Conservation (phyloP, 2,113 vertebrate species). For the Marcusenius ussheri region DNA sequence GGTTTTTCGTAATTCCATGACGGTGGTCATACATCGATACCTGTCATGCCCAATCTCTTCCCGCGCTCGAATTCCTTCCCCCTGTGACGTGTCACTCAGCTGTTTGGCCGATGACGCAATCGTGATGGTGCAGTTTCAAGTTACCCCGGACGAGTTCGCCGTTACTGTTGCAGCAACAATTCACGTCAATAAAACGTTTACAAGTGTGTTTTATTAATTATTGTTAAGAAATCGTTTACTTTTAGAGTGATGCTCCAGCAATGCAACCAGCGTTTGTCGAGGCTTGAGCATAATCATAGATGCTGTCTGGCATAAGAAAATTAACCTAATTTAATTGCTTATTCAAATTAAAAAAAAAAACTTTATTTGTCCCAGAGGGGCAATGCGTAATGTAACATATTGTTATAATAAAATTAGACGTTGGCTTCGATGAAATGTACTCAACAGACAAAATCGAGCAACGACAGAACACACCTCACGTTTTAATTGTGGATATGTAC, state of each 20-base stretch:
- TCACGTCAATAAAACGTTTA: not conserved
- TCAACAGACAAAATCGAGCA: not conserved
- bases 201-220: not conserved
- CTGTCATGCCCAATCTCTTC: too few species aligned
- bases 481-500: not conserved
- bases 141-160: not conserved
- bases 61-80: too few species aligned
- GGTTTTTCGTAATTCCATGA: not conserved
- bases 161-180: not conserved
- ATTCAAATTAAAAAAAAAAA: not conserved
- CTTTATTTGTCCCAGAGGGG: too few species aligned
- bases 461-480: not conserved
- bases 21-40: not conserved
- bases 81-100: too few species aligned
- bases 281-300: not conserved
- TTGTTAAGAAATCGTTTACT: not conserved
- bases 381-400: not conserved
- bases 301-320: conserved; percentile 17
- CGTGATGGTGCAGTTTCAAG: not conserved
- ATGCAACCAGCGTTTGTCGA: not conserved
- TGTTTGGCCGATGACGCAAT: too few species aligned
- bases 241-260: not conserved
- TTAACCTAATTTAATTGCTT: conserved; percentile 9
- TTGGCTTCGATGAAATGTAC: not conserved
- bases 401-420: not conserved